phyloP scores from a whole-genome alignment of 2,888 invertebrate species.

The Eupithecia exiguata region DNA sequence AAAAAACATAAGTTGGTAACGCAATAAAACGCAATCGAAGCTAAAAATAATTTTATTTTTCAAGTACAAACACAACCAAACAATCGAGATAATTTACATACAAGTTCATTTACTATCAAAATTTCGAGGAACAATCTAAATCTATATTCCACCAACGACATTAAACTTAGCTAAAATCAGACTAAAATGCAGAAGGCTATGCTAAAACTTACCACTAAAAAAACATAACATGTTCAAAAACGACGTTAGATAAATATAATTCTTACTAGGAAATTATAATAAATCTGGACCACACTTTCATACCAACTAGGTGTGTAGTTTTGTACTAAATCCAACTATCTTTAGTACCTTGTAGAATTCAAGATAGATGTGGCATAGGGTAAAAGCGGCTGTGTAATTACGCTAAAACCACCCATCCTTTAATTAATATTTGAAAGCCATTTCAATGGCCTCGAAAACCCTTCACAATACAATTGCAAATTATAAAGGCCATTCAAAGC shows the following conservation, averaged over 20 bases:
- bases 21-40: constrained; percentile 15
- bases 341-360: neutral
- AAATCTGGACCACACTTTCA: neutral
- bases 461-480: no score
- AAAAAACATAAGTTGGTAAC: no score
- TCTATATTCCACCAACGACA: constrained; percentile 11
- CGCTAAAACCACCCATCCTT: no score
- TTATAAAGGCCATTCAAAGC: no score
- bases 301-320: neutral
- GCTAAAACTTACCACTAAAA: constrained; percentile 2
- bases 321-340: neutral
- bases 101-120: constrained; percentile 20
- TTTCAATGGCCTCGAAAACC: no score
- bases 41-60: constrained; percentile 15
- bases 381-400: neutral
- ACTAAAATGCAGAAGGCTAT: constrained; percentile 7
- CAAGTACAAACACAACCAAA: constrained; percentile 28
- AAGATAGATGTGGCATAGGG: neutral
- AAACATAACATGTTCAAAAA: constrained; percentile 5
- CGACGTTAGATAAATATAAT: constrained; percentile 6
- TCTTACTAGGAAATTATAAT: neutral
- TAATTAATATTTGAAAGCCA: no score
- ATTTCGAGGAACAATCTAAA: constrained; percentile 16
- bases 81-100: constrained; percentile 25
- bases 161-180: constrained; percentile 9